Percentiles rank a stretch among this genome's conserved stretches.
Evolutionary conservation across 2,888 invertebrate genomes (phyloP).

Genomic region (Tridacna gigas): DNA sequence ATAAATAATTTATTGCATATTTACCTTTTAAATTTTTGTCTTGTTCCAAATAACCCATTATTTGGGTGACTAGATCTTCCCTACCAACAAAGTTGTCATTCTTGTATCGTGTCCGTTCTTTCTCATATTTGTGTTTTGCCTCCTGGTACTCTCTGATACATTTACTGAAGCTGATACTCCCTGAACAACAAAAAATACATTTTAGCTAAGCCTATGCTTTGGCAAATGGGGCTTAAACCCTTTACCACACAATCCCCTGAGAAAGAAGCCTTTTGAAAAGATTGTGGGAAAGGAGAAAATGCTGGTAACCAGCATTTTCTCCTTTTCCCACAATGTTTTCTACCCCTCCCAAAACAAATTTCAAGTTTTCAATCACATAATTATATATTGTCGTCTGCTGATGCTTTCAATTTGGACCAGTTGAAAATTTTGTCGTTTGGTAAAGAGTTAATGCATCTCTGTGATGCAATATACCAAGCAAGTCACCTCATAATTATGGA

Average conservation of each 20-base stretch:
- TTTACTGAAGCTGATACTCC: constrained; percentile 13
- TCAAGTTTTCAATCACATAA: not conserved
- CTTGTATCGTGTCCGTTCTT: constrained; percentile 11
- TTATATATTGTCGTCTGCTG: not conserved
- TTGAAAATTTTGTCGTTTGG: not conserved
- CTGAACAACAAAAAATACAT: not conserved
- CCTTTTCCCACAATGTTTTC: not conserved
- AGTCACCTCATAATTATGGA: no score
- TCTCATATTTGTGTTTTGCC: constrained; percentile 13
- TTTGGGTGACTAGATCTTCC: constrained; percentile 11
- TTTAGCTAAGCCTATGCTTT: not conserved
- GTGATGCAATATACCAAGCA: no score
- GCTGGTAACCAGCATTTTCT: not conserved
- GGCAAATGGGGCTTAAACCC: not conserved
- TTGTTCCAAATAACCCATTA: constrained; percentile 4
- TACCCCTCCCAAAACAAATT: not conserved
- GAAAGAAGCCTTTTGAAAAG: no score
- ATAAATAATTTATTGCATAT: not conserved
- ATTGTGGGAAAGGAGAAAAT: not conserved
- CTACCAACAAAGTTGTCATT: constrained; percentile 35
- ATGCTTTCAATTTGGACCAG: not conserved
- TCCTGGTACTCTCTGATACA: constrained; percentile 22
- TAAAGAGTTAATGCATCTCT: not conserved
- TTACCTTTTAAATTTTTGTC: not conserved
- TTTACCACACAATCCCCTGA: no score